phyloP scores from a whole-genome alignment of 92 coral and sea anemone species.

The Paramuricea clavata region DNA sequence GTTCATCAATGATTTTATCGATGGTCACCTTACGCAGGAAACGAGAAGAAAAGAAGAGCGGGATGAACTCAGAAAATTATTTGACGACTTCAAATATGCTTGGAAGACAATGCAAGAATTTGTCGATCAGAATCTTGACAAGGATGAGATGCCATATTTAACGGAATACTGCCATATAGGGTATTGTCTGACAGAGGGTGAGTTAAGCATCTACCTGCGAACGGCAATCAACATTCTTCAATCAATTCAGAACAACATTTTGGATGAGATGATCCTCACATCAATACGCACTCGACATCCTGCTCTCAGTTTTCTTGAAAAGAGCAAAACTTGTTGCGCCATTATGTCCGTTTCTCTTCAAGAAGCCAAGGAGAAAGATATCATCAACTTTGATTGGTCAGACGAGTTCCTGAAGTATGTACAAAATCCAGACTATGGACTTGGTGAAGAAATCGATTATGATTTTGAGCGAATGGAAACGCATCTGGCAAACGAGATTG shows the following conservation, averaged over 20 bases:
- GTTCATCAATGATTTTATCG: constrained; percentile 74
- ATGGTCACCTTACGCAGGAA: constrained; percentile 1
- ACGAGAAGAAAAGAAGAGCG: background rate
- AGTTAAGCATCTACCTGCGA: constrained; percentile 27
- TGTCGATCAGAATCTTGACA: constrained; percentile 37
- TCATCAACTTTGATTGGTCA: constrained; percentile 44
- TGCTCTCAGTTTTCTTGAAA: constrained; percentile 47
- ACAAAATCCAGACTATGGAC: constrained; percentile 56
- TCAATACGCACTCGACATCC: constrained; percentile 23
- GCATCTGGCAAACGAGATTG: constrained; percentile 78
- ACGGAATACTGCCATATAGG: constrained; percentile 35
- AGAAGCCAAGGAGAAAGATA: constrained; percentile 42
- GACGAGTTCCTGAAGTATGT: constrained; percentile 41
- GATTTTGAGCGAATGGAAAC: constrained; percentile 87
- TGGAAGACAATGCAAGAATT: constrained; percentile 46
- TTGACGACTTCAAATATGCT: constrained; percentile 41
- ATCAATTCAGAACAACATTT: constrained; percentile 46
- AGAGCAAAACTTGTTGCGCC: constrained; percentile 11
- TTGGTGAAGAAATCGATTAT: constrained; percentile 71
- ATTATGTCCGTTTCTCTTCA: constrained; percentile 28
- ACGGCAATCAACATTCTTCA: constrained; percentile 49
- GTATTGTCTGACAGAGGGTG: constrained; percentile 44
- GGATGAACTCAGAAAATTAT: background rate
- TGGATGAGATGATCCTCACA: constrained; percentile 28
- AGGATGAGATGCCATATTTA: constrained; percentile 31